phyloP scores from a whole-genome alignment of 1,140 invertebrate species.

The Meteorus sp. region DNA sequence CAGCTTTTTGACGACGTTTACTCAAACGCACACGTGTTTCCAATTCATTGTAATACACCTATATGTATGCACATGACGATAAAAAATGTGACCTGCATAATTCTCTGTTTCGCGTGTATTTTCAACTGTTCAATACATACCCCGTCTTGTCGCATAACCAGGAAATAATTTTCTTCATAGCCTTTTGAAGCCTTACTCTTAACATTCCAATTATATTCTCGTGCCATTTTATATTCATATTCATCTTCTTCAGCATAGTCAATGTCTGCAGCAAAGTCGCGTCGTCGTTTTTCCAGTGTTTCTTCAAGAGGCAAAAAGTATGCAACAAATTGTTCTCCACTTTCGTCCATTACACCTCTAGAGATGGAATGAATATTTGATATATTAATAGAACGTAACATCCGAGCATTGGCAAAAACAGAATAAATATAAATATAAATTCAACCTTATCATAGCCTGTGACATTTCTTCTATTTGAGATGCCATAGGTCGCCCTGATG shows the following conservation, averaged over 20 bases:
- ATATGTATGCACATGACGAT: background rate
- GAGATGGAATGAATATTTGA: too few species aligned
- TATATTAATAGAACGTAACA: too few species aligned
- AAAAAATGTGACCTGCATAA: too few species aligned
- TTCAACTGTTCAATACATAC: too few species aligned
- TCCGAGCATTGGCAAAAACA: too few species aligned
- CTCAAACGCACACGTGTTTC: conserved; percentile 93
- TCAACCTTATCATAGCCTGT: conserved; percentile 96
- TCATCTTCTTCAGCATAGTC: conserved; percentile 90
- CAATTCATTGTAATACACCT: conserved; percentile 93
- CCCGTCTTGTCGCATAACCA: conserved; percentile 87
- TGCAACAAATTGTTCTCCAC: conserved; percentile 97
- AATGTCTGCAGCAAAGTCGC: conserved; percentile 75
- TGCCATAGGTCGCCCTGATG: conserved; percentile 75
- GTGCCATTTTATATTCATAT: conserved; percentile 93
- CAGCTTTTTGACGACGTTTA: conserved; percentile 82
- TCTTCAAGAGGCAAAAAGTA: conserved; percentile 96
- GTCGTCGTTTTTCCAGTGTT: conserved; percentile 83
- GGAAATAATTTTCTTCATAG: conserved; percentile 98
- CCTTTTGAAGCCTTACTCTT: conserved; percentile 97
- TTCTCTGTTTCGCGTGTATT: too few species aligned
- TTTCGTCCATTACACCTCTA: conserved; percentile 96
- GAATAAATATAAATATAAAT: too few species aligned
- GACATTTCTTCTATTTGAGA: conserved; percentile 96
- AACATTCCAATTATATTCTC: conserved; percentile 98